phyloP scores from a whole-genome alignment of 2,888 invertebrate genomes.

The Palloptera scutellata region DNA sequence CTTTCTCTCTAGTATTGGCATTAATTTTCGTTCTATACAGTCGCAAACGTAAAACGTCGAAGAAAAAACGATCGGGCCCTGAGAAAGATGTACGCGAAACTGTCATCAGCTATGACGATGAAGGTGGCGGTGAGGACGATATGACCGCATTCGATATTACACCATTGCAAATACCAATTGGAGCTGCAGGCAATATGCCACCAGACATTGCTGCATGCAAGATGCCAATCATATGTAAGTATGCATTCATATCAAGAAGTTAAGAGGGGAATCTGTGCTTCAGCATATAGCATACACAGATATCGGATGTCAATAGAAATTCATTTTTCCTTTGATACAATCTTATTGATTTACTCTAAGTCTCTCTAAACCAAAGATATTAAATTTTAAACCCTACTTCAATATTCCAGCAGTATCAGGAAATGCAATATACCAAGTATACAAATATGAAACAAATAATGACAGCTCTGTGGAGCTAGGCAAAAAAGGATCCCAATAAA shows the following conservation, averaged over 20 bases:
- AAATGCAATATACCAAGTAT: too few relatives aligned
- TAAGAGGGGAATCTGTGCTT: neutral
- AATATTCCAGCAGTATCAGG: too few relatives aligned
- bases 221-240: constrained; percentile 67
- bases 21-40: constrained; percentile 96
- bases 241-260: constrained; percentile 20
- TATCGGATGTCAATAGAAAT: too few relatives aligned
- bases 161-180: constrained; percentile 94
- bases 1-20: constrained; percentile 77
- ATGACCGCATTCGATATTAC: constrained; percentile 99
- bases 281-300: neutral
- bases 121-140: constrained; percentile 98
- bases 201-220: constrained; percentile 85
- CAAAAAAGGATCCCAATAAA: too few relatives aligned
- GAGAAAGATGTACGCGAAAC: constrained; percentile 99
- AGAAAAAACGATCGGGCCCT: constrained; percentile 92
- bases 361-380: too few relatives aligned
- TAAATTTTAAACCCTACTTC: too few relatives aligned
- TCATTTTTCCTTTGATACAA: constrained; percentile 8
- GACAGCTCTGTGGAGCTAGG: too few relatives aligned
- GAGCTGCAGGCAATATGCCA: constrained; percentile 77
- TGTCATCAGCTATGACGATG: constrained; percentile 98
- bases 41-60: constrained; percentile 81
- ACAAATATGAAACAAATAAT: too few relatives aligned
- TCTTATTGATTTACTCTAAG: too few relatives aligned